Percentiles rank a stretch among this genome's conserved stretches.
phyloP scores from a whole-genome alignment of 2,797 vertebrate genomes.

The Labeo calbasu region DNA sequence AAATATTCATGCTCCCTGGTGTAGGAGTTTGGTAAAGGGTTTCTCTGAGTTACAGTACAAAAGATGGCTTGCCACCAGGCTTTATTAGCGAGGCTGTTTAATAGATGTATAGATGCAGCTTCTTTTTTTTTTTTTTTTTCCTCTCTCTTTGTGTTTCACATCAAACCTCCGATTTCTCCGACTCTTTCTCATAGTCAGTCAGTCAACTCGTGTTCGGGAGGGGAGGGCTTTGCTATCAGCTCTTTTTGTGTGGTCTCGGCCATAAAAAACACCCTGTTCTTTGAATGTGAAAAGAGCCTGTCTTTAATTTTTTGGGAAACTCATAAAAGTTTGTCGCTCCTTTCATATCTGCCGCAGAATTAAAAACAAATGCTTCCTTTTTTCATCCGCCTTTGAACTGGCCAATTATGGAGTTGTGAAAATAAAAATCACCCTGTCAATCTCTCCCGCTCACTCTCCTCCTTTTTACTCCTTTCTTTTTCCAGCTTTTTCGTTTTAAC shows the following conservation, averaged over 20 bases:
- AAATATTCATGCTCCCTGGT: conserved; percentile 82
- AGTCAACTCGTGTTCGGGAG: conserved; percentile 47
- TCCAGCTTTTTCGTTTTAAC: conserved; percentile 23
- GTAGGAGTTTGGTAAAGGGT: conserved; percentile 77
- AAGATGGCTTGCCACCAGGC: conserved; percentile 77
- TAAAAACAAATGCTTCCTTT: conserved; percentile 94
- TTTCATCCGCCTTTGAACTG: conserved; percentile 89
- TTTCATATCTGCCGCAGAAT: conserved; percentile 90
- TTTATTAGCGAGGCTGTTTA: conserved; percentile 77
- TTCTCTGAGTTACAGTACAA: conserved; percentile 78
- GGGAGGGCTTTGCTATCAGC: conserved; percentile 81
- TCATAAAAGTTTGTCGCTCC: conserved; percentile 93
- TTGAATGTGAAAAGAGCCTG: conserved; percentile 89
- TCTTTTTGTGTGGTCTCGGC: conserved; percentile 96
- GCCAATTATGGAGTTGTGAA: conserved; percentile 98
- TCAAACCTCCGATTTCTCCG: conserved; percentile 19
- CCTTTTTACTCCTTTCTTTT: conserved; percentile 31
- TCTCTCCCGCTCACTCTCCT: conserved; percentile 64
- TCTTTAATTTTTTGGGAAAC: conserved; percentile 95
- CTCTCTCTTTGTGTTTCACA: conserved; percentile 37
- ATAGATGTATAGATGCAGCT: conserved; percentile 69
- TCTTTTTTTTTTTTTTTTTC: not conserved
- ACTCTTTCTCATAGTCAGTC: conserved; percentile 48
- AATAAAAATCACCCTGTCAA: conserved; percentile 85
- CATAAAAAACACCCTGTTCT: conserved; percentile 90